Conservation (phyloP, 2,888 invertebrate genomes). For the Palloptera scutellata region DNA sequence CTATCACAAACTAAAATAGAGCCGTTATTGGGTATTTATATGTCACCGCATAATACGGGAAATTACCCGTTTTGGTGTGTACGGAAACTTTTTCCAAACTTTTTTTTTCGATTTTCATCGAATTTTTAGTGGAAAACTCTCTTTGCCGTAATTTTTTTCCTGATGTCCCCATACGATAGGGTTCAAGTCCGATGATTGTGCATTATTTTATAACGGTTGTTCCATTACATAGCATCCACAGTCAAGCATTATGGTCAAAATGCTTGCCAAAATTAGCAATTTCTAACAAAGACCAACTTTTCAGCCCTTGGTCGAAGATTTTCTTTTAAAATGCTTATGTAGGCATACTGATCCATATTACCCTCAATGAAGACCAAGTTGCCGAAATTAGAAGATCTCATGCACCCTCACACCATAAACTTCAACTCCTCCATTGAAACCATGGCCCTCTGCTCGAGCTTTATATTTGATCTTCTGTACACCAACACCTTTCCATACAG, state of each 20-base stretch:
- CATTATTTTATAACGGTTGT: not conserved
- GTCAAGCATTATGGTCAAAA: not conserved
- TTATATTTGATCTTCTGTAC: constrained; percentile 1
- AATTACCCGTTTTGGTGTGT: too few relatives aligned
- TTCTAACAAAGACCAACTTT: not conserved
- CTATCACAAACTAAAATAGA: too few relatives aligned
- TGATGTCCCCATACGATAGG: too few relatives aligned
- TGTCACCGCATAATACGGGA: too few relatives aligned
- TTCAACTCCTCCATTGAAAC: not conserved
- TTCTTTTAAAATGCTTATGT: constrained; percentile 1
- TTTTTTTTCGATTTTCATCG: too few relatives aligned
- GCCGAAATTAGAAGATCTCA: too few relatives aligned
- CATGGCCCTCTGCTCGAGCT: constrained; percentile 17
- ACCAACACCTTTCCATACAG: constrained; percentile 9
- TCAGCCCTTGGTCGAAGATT: not conserved
- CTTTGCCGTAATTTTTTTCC: too few relatives aligned
- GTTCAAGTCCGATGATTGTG: not conserved
- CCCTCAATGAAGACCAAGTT: constrained; percentile 3
- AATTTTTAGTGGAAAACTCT: too few relatives aligned
- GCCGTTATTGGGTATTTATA: too few relatives aligned
- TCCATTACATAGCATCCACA: not conserved
- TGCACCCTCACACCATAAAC: too few relatives aligned
- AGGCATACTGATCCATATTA: constrained; percentile 5
- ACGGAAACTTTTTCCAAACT: too few relatives aligned
- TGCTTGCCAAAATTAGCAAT: not conserved